Percentiles rank a stretch among this genome's conserved stretches.
These are phyloP conservation scores for Nasonia oneida DNA, from an alignment of 2,888 invertebrate genomes.

Conservation along the genomic window DNA sequence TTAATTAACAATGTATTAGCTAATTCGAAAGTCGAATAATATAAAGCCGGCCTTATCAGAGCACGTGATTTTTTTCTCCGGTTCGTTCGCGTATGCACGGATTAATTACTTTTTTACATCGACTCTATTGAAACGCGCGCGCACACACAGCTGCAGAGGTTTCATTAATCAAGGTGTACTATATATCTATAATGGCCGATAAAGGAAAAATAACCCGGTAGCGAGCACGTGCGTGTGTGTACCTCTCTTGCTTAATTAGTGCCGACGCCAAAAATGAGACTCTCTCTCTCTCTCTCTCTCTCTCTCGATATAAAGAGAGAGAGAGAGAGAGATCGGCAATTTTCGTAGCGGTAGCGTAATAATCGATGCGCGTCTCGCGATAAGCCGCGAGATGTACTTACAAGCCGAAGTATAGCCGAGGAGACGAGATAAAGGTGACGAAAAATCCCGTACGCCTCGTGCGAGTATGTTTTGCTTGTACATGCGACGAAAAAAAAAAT, in stretches of 20 bases:
- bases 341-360: constrained; percentile 54
- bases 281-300: background rate
- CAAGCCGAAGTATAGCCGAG: background rate
- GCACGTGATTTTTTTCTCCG: background rate
- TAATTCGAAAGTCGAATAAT: constrained; percentile 44
- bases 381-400: constrained; percentile 19
- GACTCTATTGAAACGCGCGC: too few species aligned
- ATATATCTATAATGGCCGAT: background rate
- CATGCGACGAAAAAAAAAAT: too few species aligned
- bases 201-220: background rate
- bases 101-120: background rate
- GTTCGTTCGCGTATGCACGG: background rate
- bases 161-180: background rate
- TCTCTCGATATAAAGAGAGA: background rate
- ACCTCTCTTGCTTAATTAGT: background rate
- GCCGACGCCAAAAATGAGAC: background rate
- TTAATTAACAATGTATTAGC: constrained; percentile 49
- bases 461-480: background rate
- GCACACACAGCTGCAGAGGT: background rate
- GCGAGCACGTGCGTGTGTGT: background rate
- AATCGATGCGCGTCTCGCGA: constrained; percentile 46
- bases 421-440: background rate
- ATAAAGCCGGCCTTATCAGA: background rate
- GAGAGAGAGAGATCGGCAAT: constrained; percentile 22
- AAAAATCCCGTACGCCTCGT: background rate